Percentiles rank a stretch among this genome's conserved stretches.
phyloP scores from a whole-genome alignment of 92 coral and sea anemone genomes.

The Phymanthus crucifer region DNA sequence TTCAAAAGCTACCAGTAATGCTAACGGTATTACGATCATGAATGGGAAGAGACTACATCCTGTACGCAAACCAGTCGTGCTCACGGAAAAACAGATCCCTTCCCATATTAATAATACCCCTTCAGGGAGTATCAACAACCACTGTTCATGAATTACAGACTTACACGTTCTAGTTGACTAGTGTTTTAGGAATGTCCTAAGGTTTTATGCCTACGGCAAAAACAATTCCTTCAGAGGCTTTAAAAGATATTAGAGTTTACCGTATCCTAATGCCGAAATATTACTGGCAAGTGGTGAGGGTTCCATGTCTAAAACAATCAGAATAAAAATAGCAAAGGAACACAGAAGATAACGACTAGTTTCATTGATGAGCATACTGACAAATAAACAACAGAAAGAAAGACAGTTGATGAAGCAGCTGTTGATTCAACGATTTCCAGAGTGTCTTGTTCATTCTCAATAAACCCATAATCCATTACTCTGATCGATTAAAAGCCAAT shows the following conservation, averaged over 20 bases:
- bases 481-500: slow-evolving; percentile 23
- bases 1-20: too few relatives aligned
- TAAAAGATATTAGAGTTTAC: not conserved
- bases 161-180: not conserved
- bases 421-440: not conserved
- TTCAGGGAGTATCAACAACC: too few relatives aligned
- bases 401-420: not conserved
- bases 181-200: not conserved
- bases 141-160: not conserved
- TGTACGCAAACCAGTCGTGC: too few relatives aligned
- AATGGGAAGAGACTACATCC: too few relatives aligned
- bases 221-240: not conserved
- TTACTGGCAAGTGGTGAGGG: not conserved
- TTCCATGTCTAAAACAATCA: not conserved
- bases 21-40: too few relatives aligned
- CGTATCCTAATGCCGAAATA: not conserved
- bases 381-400: not conserved
- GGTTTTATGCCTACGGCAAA: not conserved
- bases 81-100: too few relatives aligned
- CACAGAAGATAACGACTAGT: not conserved
- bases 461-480: slow-evolving; percentile 22
- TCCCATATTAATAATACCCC: too few relatives aligned
- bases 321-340: not conserved
- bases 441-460: slow-evolving; percentile 7
- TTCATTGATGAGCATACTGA: not conserved